Evolutionary conservation across 2,888 invertebrate genomes (phyloP).

Genomic region (Apamea epomidion): DNA sequence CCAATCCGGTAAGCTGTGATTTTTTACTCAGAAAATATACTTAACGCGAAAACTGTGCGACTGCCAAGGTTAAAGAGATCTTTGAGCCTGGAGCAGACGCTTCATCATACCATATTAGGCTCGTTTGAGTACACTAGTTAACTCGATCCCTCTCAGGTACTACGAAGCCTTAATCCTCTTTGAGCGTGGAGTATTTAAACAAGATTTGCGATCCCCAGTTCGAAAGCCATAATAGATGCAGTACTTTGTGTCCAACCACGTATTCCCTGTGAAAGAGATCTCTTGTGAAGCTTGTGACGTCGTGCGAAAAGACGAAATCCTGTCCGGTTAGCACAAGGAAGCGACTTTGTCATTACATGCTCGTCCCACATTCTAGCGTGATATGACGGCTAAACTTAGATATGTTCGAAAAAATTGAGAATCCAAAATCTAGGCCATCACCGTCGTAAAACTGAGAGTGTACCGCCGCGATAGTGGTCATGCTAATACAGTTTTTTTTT

Average conservation of each 20-base stretch:
- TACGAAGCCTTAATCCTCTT: conserved; percentile 11
- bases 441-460: conserved; percentile 68
- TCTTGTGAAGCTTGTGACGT: conserved; percentile 38
- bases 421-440: conserved; percentile 67
- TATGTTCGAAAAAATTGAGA: conserved; percentile 67
- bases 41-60: conserved; percentile 15
- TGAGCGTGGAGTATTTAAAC: conserved; percentile 17
- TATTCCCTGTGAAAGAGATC: conserved; percentile 22
- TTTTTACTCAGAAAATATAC: conserved; percentile 27
- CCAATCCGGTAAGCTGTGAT: conserved; percentile 13
- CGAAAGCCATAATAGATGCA: conserved; percentile 25
- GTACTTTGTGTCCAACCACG: conserved; percentile 17
- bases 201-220: conserved; percentile 22
- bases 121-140: conserved; percentile 20
- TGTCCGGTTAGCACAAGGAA: conserved; percentile 53
- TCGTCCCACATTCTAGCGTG: conserved; percentile 59
- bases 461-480: conserved; percentile 53
- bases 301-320: conserved; percentile 16
- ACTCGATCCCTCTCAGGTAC: conserved; percentile 13
- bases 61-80: conserved; percentile 24
- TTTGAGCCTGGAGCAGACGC: conserved; percentile 2
- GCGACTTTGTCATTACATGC: conserved; percentile 49
- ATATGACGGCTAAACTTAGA: conserved; percentile 67
- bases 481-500: conserved; percentile 54
- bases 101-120: conserved; percentile 16